Evolutionary conservation across 2,113 vertebrate species (phyloP).

Genomic region (Panurus biarmicus): DNA sequence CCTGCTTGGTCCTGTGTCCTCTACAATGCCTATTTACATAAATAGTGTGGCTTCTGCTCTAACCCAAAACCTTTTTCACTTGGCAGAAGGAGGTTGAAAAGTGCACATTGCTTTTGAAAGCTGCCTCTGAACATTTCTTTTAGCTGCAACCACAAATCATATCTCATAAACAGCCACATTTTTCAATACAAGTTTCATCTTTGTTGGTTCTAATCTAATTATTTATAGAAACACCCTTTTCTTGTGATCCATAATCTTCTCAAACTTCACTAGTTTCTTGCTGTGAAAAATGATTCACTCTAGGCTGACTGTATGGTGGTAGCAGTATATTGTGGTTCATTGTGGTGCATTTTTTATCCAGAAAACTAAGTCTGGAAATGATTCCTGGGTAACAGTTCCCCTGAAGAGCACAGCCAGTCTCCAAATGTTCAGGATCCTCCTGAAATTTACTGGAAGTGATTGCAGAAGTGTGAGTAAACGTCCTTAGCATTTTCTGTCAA

Average conservation of each 20-base stretch:
- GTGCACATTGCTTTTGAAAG: not conserved
- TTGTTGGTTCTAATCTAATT: not conserved
- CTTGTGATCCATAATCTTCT: not conserved
- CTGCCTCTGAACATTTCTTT: not conserved
- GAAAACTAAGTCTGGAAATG: not conserved
- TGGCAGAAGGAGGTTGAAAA: not conserved
- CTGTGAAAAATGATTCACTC: slow-evolving; percentile 8
- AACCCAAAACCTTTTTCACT: not conserved
- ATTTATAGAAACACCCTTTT: slow-evolving; percentile 31
- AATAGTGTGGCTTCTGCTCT: not conserved
- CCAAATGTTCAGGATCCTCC: not conserved
- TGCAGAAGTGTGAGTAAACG: not conserved
- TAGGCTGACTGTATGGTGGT: not conserved
- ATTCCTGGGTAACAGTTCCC: not conserved
- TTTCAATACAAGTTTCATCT: not conserved
- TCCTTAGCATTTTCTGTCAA: not conserved
- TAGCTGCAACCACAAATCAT: not conserved
- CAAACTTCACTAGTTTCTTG: not conserved
- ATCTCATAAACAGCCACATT: not conserved
- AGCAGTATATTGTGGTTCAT: not conserved
- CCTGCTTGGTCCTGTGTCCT: not conserved
- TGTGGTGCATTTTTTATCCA: not conserved
- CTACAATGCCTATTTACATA: not conserved
- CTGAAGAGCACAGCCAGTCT: not conserved
- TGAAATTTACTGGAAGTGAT: not conserved